Base-by-base conservation (phyloP, 2,797 vertebrate genomes). In the Chromobotia macracanthus region DNA sequence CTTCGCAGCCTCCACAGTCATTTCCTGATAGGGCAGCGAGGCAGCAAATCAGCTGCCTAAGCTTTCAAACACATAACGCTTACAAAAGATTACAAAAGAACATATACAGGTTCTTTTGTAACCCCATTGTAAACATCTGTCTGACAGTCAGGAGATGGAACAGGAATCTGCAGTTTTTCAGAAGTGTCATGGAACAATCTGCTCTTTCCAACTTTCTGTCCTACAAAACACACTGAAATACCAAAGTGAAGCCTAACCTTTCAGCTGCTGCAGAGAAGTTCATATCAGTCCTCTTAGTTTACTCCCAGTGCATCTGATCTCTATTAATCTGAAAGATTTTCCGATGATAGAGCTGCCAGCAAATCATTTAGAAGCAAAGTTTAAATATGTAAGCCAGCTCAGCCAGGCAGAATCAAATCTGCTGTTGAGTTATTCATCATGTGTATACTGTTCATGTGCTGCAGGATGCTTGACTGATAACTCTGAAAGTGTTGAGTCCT, bases 371-470 rank as follows among this genome's bases (percentile, higher is more conserved):
- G 75, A 28, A 51, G 35, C 13, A 15, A 41, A 69, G 58, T 77
- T 77, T 77, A 70, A 60, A 77, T 77, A 69, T 60, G 41, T 23
- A 77, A 77, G 75, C 44, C 66, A 23, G 46, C 46, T 51, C 25
- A 0, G 5, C 18, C 55, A 50, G 6, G 72, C 10, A 53, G 10
- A 41, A 64, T 55, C 16, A 64, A 25, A 25, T 58, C 8, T 58
- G 55, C 10, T 13, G 55, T 58, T 6, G 55, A 58, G 55, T 13
- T 58, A 58, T 58, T 58, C 55, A 25, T 58, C 21, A n/a, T n/a
- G 31, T 8, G 7, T 13, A 60, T 56, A 55, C 25, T 25, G 48
- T 38, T 13, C 38, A 10, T 35, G 50, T 53, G 65, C 23, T 16
- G 18, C 5, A 18, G 46, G 65, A 72, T n/a, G 55, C 35, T 72